Conservation (phyloP, 2,888 invertebrate species). For the Xestoiulus laeticollis region DNA sequence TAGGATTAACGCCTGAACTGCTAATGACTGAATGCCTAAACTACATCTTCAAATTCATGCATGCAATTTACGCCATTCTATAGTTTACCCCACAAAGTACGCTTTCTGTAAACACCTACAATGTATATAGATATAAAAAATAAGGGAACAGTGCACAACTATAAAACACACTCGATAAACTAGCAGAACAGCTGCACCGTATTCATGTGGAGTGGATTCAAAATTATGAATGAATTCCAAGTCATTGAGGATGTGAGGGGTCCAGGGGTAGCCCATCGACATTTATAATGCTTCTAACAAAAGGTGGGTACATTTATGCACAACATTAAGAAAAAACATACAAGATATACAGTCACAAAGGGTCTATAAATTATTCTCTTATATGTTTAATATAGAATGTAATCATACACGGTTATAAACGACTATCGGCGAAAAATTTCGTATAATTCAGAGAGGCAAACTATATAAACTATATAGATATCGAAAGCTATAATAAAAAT, state of each 20-base stretch:
- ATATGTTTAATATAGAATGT: neutral
- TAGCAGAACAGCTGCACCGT: neutral
- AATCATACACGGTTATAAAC: too few relatives aligned
- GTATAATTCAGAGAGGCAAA: too few relatives aligned
- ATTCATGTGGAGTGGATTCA: neutral
- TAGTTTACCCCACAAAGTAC: neutral
- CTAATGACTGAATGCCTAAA: neutral
- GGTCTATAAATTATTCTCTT: too few relatives aligned
- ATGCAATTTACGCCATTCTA: slow-evolving; percentile 26
- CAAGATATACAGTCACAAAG: neutral
- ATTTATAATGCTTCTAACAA: neutral
- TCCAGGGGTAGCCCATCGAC: neutral
- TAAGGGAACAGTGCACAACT: neutral
- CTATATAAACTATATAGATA: too few relatives aligned
- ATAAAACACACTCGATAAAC: slow-evolving; percentile 16
- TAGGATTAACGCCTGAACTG: neutral
- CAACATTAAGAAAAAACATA: neutral
- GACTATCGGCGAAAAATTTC: too few relatives aligned
- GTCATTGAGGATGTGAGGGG: slow-evolving; percentile 6
- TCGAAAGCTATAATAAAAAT: too few relatives aligned
- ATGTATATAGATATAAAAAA: slow-evolving; percentile 4
- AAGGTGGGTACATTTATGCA: neutral
- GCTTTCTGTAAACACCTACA: neutral
- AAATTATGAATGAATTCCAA: neutral
- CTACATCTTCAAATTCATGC: neutral